Evolutionary conservation across 2,888 invertebrate genomes (phyloP).

Genomic region (Teleiodes luculella): DNA sequence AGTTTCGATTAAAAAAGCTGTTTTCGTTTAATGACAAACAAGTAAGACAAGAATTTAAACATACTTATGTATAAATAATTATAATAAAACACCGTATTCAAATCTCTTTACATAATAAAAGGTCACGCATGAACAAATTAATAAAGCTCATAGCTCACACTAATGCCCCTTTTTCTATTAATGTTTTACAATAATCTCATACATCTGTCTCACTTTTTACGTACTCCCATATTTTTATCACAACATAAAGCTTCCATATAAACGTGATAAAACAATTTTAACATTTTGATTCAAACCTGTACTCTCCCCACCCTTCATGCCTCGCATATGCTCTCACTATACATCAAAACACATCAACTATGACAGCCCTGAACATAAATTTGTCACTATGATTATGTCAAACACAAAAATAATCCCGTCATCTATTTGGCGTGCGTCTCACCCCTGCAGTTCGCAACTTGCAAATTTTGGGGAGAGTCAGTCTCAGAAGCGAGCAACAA

Average conservation of each 20-base stretch:
- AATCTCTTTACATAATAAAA: no score
- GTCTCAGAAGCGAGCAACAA: conserved; percentile 45
- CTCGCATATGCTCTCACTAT: conserved; percentile 23
- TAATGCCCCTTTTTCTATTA: conserved; percentile 47
- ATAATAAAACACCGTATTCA: no score
- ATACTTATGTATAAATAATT: no score
- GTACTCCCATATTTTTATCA: neutral
- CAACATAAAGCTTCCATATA: neutral
- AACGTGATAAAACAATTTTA: neutral
- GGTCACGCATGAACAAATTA: conserved; percentile 50
- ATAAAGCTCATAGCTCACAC: conserved; percentile 41
- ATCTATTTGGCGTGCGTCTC: conserved; percentile 71
- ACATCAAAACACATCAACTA: conserved; percentile 54
- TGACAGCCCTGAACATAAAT: conserved; percentile 71
- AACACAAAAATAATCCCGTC: conserved; percentile 78
- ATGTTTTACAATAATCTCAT: conserved; percentile 24
- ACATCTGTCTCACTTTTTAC: conserved; percentile 42
- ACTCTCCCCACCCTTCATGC: neutral
- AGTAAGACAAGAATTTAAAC: no score
- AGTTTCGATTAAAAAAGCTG: no score
- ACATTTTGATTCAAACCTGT: conserved; percentile 6
- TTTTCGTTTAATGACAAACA: no score
- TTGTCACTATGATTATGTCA: conserved; percentile 79
- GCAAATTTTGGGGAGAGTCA: conserved; percentile 65
- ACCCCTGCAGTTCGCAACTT: conserved; percentile 65